Base-by-base conservation (phyloP, 2,888 invertebrate genomes). In the Ophion obscuratus region DNA sequence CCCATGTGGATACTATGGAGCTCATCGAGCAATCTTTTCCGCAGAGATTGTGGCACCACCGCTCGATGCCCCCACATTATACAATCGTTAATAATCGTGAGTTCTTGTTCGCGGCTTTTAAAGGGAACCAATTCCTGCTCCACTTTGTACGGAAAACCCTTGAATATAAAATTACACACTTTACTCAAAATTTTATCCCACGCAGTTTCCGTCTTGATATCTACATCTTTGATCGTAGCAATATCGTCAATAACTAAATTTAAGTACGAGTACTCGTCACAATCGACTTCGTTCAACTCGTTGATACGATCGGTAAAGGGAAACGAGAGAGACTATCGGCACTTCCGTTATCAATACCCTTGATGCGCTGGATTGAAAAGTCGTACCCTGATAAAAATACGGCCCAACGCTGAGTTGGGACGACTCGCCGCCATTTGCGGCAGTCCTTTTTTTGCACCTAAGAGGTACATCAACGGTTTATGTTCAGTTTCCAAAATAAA, bases 401-500 rank as follows among this genome's bases (percentile, higher is more conserved):
- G 0, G 88, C 89, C 73, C 88, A 91, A 61, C 89, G 86, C 31
- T 91, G 89, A 78, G 90, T 87, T 40, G n/a, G n/a, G n/a, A n/a
- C 90, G 64, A 10, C 85, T 85, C 27, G 89, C 87, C 4, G 88
- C 83, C 53, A 89, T 81, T 0, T 66, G 84, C 0, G 90, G 89
- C 9, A 89, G 75, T 1, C 87, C 74, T 36, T 84, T 87, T 20
- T 80, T 71, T 0, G 82, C 67, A 2, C 87, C 87, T 73, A 89
- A 84, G 20, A 89, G 87, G 57, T 88, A 88, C 0, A 84, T 66
- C 20, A 91, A 70, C 0, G 90, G 88, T 11, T 89, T 89, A 70
- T 90, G 89, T 77, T 91, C 91, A 4, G 89, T 89, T 20, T 88
- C 82, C 4, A 90, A 57, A 9, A 73, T 85, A 67, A 91, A 90